These are phyloP conservation scores for Ctenochaetus hawaiiensis DNA, from an alignment of 2,797 vertebrate species.

Conservation along the genomic window DNA sequence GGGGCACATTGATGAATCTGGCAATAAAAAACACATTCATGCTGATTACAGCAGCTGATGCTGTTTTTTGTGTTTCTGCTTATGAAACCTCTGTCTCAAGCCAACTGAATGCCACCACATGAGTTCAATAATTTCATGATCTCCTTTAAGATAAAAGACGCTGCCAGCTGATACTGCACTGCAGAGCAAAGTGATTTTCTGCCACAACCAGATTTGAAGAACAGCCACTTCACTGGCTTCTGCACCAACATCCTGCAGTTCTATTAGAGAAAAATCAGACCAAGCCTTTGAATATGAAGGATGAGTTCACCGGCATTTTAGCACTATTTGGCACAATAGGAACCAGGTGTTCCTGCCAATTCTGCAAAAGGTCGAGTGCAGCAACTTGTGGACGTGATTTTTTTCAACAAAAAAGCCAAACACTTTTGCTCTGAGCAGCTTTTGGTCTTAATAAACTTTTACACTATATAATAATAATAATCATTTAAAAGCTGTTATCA, in stretches of 20 bases:
- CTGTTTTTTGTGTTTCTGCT: slow-evolving; percentile 17
- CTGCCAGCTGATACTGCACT: background rate
- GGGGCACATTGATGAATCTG: slow-evolving; percentile 43
- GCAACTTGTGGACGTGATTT: background rate
- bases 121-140: slow-evolving; percentile 43
- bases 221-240: background rate
- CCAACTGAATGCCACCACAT: slow-evolving; percentile 16
- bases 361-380: slow-evolving; percentile 26
- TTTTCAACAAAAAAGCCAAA: background rate
- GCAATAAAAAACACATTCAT: slow-evolving; percentile 53
- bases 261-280: slow-evolving; percentile 13
- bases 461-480: no score
- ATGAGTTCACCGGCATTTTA: slow-evolving; percentile 45
- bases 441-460: background rate
- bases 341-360: slow-evolving; percentile 32
- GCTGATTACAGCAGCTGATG: slow-evolving; percentile 39
- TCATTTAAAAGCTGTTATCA: background rate
- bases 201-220: background rate
- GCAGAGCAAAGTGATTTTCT: background rate
- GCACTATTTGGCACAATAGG: slow-evolving; percentile 8
- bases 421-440: background rate
- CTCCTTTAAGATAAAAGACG: slow-evolving; percentile 14
- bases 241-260: slow-evolving; percentile 3
- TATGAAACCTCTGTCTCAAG: slow-evolving; percentile 33
- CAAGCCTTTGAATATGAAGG: slow-evolving; percentile 37